phyloP scores from a whole-genome alignment of 2,797 vertebrate genomes.

The Paramormyrops hopkinsi region DNA sequence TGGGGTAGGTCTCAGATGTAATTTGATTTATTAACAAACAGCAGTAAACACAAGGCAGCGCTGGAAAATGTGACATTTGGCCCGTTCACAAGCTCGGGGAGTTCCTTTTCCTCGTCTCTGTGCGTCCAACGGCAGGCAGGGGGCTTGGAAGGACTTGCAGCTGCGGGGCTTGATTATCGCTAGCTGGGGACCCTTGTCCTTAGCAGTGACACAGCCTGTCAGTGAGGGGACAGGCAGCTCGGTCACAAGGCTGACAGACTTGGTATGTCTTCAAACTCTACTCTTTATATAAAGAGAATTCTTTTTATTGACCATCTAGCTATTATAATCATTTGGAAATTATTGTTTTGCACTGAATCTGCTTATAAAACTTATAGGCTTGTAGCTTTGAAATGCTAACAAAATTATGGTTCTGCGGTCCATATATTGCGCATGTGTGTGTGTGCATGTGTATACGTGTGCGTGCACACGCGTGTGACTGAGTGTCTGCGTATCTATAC shows the following conservation, averaged over 20 bases:
- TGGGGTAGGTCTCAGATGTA: neutral
- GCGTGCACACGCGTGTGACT: neutral
- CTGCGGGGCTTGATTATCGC: neutral
- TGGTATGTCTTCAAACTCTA: neutral
- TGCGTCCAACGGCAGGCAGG: neutral
- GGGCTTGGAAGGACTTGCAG: neutral
- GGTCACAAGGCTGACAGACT: conserved; percentile 1
- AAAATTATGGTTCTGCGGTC: neutral
- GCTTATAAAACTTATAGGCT: neutral
- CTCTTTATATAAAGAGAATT: neutral
- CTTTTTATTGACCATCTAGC: neutral
- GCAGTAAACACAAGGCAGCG: neutral
- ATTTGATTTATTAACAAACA: neutral
- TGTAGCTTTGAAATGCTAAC: neutral
- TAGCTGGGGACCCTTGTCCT: neutral
- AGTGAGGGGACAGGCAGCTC: neutral
- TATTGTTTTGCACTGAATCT: neutral
- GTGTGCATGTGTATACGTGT: neutral
- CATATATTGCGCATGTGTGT: neutral
- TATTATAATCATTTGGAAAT: neutral
- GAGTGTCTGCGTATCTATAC: neutral
- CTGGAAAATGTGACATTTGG: neutral
- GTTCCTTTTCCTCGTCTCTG: neutral
- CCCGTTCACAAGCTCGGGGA: neutral
- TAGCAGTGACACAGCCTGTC: neutral